phyloP scores from a whole-genome alignment of 1,140 invertebrate genomes.

The Polypedilum vanderplanki region DNA sequence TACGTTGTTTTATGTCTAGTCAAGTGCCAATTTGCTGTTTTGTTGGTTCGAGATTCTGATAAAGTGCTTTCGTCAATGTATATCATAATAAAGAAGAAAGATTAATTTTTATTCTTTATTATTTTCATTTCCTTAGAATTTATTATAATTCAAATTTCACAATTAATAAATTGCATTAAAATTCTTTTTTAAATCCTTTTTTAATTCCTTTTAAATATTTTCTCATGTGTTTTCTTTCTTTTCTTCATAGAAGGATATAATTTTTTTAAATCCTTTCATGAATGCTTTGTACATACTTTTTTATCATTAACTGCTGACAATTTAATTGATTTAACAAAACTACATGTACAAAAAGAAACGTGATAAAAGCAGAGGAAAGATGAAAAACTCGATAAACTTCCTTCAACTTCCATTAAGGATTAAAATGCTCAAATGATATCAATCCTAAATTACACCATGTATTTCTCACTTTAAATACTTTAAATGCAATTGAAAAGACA shows the following conservation, averaged over 20 bases:
- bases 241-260: no score
- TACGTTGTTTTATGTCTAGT: no score
- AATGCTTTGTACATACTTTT: not conserved
- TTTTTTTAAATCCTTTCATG: not conserved
- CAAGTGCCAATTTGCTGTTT: no score
- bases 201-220: not conserved
- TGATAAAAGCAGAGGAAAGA: no score
- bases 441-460: not conserved
- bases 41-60: no score
- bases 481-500: not conserved
- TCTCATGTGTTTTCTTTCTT: no score
- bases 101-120: no score
- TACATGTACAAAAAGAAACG: not conserved
- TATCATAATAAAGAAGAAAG: no score
- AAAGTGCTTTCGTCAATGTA: no score
- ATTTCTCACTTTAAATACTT: not conserved
- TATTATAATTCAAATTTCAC: no score
- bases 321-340: not conserved
- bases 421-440: not conserved
- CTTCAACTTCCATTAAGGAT: conserved; percentile 4
- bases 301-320: not conserved
- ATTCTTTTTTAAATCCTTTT: not conserved
- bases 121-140: no score
- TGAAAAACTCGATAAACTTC: not conserved
- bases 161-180: no score